Base-by-base conservation (phyloP, 2,888 invertebrate species). In the Rhamphomyia laevipes region DNA sequence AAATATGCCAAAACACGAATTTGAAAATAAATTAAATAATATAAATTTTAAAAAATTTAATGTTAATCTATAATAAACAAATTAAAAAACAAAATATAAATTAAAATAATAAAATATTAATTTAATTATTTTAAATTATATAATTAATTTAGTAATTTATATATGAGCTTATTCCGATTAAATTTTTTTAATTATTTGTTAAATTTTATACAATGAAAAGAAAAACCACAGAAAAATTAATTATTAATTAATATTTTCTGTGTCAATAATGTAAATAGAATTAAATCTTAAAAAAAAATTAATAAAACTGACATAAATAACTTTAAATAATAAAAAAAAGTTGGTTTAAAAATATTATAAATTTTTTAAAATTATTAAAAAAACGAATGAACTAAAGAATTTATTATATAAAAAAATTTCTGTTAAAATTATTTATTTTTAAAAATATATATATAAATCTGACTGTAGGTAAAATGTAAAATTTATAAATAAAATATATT, bases 251-350 rank as follows among this genome's bases (percentile, higher is more conserved):
- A n/a, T n/a, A n/a, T n/a, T n/a, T n/a, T n/a, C n/a, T n/a, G n/a
- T n/a, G n/a, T 33, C 41, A 48, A 44, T 40, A 38, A 53, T 47
- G 21, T 48, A 35, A 45, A 43, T 43, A 15, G 46, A 49, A 47
- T n/a, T n/a, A n/a, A 42, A 6, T 42, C 3, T n/a, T 31, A 41
- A 35, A 46, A 33, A 27, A 41, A 3, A 15, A 12, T 5, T 17
- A 47, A n/a, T 31, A 45, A 38, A 47, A 18, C n/a, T 31, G 46
- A 15, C 40, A 45, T 16, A 33, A 44, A 47, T 35, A 51, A 53
- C 49, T 48, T 51, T 51, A 49, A 51, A 31, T 47, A 51, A 49
- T 51, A 47, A 51, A 48, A 49, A 51, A 44, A 33, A 50, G 51
- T 48, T 48, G 45, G 43, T 45, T 48, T 15, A 38, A 45, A 35